Conservation (phyloP, 2,797 vertebrate genomes). For the Pantherophis alleghaniensis region DNA sequence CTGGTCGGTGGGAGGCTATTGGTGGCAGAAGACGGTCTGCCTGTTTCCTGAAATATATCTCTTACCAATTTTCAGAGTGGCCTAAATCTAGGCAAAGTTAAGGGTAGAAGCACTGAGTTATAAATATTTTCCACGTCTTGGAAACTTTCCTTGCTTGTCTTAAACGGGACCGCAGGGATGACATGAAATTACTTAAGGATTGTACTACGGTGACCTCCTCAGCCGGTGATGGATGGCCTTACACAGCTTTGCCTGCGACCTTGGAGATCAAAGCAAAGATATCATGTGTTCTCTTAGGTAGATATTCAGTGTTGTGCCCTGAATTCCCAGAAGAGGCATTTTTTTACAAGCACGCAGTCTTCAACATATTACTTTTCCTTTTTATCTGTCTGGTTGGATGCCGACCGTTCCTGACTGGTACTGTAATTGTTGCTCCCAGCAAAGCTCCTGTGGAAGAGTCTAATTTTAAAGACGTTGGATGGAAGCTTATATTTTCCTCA, state of each 20-base stretch:
- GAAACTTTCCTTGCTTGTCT: not conserved
- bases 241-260: not conserved
- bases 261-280: not conserved
- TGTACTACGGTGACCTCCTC: not conserved
- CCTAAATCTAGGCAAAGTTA: not conserved
- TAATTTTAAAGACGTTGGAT: not conserved
- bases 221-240: not conserved
- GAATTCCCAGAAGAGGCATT: not conserved
- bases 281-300: not conserved
- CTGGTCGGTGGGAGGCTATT: too few relatives aligned
- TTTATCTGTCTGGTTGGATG: not conserved
- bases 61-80: not conserved
- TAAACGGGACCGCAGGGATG: too few relatives aligned
- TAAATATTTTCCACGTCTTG: not conserved
- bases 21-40: not conserved
- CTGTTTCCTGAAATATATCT: not conserved
- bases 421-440: not conserved
- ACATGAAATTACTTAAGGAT: not conserved
- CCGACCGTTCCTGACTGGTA: not conserved
- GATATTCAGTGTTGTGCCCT: not conserved
- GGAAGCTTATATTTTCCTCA: not conserved
- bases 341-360: not conserved
- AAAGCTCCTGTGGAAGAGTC: conserved; percentile 3
- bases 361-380: not conserved
- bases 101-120: not conserved